Evolutionary conservation across 2,888 invertebrate species (phyloP).

Genomic region (Aphodius sticticus): DNA sequence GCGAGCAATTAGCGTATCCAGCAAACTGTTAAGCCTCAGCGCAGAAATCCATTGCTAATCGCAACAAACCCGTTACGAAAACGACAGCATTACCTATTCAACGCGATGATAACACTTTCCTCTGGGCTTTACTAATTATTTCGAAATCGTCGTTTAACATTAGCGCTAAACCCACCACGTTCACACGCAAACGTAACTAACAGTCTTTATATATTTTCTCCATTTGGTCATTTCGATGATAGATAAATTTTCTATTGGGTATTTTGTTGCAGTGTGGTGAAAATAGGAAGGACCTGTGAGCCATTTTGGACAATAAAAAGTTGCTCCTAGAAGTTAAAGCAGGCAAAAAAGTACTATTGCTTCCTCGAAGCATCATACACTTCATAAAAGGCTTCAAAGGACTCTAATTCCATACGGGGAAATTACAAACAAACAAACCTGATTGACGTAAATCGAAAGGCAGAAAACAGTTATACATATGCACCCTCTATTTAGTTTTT

Average conservation of each 20-base stretch:
- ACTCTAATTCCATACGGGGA: too few species aligned
- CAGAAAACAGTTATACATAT: too few species aligned
- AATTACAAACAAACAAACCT: too few species aligned
- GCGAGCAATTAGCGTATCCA: neutral
- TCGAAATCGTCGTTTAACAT: neutral
- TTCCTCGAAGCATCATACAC: too few species aligned
- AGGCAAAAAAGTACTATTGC: too few species aligned
- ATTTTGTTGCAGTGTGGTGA: neutral
- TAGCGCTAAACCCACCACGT: neutral
- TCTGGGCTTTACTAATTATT: neutral
- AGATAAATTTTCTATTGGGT: neutral
- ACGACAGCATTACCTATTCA: neutral
- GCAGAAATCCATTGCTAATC: neutral
- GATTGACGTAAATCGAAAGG: too few species aligned
- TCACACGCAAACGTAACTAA: neutral
- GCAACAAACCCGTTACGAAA: neutral
- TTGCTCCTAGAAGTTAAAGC: too few species aligned
- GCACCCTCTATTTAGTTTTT: too few species aligned
- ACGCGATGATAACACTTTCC: neutral
- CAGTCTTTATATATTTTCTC: neutral
- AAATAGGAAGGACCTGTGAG: too few species aligned
- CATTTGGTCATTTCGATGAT: neutral
- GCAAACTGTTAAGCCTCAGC: neutral
- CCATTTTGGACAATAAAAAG: too few species aligned
- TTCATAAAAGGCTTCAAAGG: too few species aligned